A percentile compares a stretch with the other conserved stretches of the same genome.
These are phyloP conservation scores for Hyposmocoma kahamanoa DNA, from an alignment of 1,140 invertebrate species.

Conservation along the genomic window DNA sequence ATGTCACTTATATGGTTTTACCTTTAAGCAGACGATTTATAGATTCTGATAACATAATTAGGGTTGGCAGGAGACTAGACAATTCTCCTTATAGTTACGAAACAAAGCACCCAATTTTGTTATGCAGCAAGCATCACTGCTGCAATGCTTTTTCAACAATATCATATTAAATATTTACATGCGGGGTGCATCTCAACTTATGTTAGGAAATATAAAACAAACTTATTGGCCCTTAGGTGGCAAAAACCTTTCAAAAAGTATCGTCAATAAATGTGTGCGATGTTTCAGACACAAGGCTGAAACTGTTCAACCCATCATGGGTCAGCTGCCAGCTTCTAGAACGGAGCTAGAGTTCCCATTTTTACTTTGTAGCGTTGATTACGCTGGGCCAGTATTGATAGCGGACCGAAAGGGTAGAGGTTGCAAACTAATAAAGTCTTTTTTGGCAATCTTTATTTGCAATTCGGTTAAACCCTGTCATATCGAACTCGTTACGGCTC, in stretches of 20 bases:
- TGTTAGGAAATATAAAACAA: conserved; percentile 14
- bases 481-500: conserved; percentile 30
- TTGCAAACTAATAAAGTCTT: conserved; percentile 19
- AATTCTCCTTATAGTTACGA: conserved; percentile 18
- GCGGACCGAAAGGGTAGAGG: conserved; percentile 20
- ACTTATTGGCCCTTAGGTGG: conserved; percentile 21
- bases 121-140: conserved; percentile 17
- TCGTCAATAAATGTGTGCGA: conserved; percentile 12
- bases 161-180: conserved; percentile 18
- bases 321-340: conserved; percentile 14
- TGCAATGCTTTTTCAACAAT: conserved; percentile 18
- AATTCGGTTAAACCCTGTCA: conserved; percentile 27
- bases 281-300: conserved; percentile 15
- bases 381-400: conserved; percentile 18
- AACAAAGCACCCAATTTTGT: conserved; percentile 15
- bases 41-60: conserved; percentile 9
- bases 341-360: conserved; percentile 18
- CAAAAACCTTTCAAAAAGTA: conserved; percentile 16
- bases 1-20: too few relatives aligned
- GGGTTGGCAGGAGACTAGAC: conserved; percentile 18
- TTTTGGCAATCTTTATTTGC: conserved; percentile 29
- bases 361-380: conserved; percentile 15
- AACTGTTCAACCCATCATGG: conserved; percentile 18
- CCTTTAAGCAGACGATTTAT: too few relatives aligned
- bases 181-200: conserved; percentile 16